Evolutionary conservation across 2,797 vertebrate genomes (phyloP).

Genomic region (Calcarius lapponicus): DNA sequence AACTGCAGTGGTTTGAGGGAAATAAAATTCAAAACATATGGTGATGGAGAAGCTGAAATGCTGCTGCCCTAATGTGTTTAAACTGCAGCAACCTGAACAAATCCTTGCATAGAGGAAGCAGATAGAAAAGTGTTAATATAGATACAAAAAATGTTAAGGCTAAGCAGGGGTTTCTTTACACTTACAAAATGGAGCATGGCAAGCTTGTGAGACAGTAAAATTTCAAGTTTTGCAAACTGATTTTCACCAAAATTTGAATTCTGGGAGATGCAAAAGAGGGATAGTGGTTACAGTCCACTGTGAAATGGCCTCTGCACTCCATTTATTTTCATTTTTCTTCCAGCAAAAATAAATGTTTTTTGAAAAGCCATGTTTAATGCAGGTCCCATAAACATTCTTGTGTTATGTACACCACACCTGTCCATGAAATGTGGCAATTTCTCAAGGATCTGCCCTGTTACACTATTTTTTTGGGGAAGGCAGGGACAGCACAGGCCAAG

Average conservation of each 20-base stretch:
- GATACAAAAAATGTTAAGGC: background rate
- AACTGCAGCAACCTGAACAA: background rate
- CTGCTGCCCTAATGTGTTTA: background rate
- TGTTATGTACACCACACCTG: background rate
- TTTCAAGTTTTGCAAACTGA: background rate
- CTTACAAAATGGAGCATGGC: background rate
- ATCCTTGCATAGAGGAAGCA: background rate
- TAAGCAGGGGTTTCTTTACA: background rate
- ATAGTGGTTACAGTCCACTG: background rate
- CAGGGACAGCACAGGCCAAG: background rate
- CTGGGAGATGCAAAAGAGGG: background rate
- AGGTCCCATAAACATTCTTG: background rate
- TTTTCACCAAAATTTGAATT: background rate
- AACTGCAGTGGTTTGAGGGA: background rate
- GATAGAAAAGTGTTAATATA: background rate
- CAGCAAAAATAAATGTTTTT: background rate
- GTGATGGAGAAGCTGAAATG: background rate
- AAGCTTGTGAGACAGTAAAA: background rate
- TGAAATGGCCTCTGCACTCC: background rate
- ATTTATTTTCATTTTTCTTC: conserved; percentile 6
- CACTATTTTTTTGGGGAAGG: background rate
- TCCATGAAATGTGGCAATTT: background rate
- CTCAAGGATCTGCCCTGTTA: background rate
- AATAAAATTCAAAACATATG: background rate
- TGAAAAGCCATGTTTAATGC: background rate